Conservation (phyloP, 1,140 invertebrate genomes). For the Drosophila lacteicornis region DNA sequence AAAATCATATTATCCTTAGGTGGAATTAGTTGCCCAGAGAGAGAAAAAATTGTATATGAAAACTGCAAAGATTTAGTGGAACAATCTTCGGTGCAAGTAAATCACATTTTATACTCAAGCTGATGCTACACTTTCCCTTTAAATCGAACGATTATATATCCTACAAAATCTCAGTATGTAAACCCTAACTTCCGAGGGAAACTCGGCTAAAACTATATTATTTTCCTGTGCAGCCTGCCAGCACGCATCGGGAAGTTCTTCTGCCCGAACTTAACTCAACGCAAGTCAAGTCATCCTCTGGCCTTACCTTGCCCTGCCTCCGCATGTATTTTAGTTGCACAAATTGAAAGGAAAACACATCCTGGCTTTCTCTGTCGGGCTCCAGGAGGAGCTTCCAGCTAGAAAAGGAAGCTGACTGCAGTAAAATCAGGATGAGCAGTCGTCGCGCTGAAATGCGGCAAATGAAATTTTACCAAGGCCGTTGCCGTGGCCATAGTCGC, state of each 20-base stretch:
- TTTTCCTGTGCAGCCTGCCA: conserved; percentile 23
- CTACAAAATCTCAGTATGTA: neutral
- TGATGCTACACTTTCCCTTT: neutral
- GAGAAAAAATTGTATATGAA: conserved; percentile 17
- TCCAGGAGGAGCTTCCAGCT: neutral
- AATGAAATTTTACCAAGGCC: conserved; percentile 53
- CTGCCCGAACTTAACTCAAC: neutral
- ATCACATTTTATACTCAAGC: neutral
- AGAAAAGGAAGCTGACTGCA: conserved; percentile 38
- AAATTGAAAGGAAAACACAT: conserved; percentile 55
- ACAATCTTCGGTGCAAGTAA: neutral
- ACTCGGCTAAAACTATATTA: neutral
- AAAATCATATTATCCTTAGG: conserved; percentile 51
- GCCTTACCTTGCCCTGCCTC: conserved; percentile 4
- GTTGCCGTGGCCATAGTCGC: neutral
- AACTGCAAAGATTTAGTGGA: conserved; percentile 6
- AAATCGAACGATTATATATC: conserved; percentile 6
- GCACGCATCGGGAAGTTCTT: conserved; percentile 23
- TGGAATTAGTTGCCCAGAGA: conserved; percentile 44
- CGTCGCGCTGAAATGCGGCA: conserved; percentile 57
- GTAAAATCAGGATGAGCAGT: conserved; percentile 58
- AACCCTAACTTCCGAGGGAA: neutral
- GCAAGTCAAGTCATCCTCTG: conserved; percentile 11
- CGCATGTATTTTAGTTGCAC: conserved; percentile 29
- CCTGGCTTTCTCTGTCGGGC: conserved; percentile 28